Evolutionary conservation across 2,888 invertebrate species (phyloP), one percentile per base, ranked within the genome.

Genomic region (Drosophila diplacantha): DNA sequence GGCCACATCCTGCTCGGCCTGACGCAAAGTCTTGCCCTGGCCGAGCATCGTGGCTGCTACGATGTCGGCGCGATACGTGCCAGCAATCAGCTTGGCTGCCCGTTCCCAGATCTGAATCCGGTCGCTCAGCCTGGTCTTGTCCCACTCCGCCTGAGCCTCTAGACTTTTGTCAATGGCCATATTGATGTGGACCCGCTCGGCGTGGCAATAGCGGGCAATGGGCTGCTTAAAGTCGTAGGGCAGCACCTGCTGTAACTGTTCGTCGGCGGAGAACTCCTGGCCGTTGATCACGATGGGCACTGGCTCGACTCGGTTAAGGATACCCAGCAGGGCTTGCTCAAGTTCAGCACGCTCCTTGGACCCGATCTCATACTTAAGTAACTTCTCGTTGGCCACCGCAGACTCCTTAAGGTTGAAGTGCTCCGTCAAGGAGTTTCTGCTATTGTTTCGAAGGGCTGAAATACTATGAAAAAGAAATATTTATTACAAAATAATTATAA

Each of bases 21-120:
- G 98, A 56, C 95, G 92, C 0, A 93, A 93, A 3, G 96, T 96
- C 89, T 99, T 99, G 4, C 94, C 92, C 89, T 99, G 98, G 1
- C 98, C 99, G 29, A 98, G 90, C 97, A 99, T 98, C 1, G 97
- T 99, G 2, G 98, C 92, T 0, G 99, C 98, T 86, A 98, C 95
- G 56, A 99, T 89, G 54, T 93, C 91, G 86, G 94, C 94, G 52
- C 99, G 91, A 89, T 97, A 95, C 79, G 93, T 93, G 5, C 91
- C 93, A 0, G 96, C 93, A 92, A 98, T 95, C 67, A 99, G 87
- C 72, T 95, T 93, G 0, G 98, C 98, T 12, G 98, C 99, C 69
- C 90, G 91, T 29, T 93, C 90, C 93, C 95, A 96, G 76, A 97
- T 94, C 58, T 92, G 90, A 35, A 95, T 91, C 46, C 96, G 92